Evolutionary conservation across 2,113 vertebrate species (phyloP), one percentile per base, ranked within the genome.

Genomic region (Hyla sarda): DNA sequence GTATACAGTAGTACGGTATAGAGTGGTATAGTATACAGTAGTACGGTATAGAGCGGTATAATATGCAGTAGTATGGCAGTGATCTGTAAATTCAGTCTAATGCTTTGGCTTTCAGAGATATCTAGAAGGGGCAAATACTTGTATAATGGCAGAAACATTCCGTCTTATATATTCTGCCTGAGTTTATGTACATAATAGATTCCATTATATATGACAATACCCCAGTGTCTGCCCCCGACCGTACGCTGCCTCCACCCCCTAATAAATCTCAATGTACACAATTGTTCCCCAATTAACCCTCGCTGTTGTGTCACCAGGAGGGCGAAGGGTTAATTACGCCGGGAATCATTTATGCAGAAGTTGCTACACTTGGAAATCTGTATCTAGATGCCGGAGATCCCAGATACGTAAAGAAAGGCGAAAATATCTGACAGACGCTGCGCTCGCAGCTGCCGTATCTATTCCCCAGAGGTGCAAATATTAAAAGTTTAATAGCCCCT

Each of bases 381-480:
- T 69, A 41, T 71, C 9, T 37, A 34, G 65, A 69, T 3, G 7
- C 19, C 32, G 30, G 5, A 5, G 30, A 69, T 34, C 30, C 65
- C 65, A 12, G 19, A 71, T 34, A 37, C 34, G 67, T 41, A 19
- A 71, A 71, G 23, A 69, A 30, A 37, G 14, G 2, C 32, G 67
- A 30, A 71, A 41, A 4, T 41, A 41, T 41, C 17, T 21, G 2
- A 2, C 30, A 71, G 67, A 23, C 67, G 67, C 4, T 23, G 34
- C 32, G 7, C 32, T 71, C 67, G 19, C 67, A 71, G 67, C 67
- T 71, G 32, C 19, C 32, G 19, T 12, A 4, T n/a, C n/a, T 11
- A 37, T 21, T 71, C 67, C 67, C 67, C 1, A 71, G 67, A 41
- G 67, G 67, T 71, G 67, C 32, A 71, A 41, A 71, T 71, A 71